Conservation (phyloP, 2,797 vertebrate species). For the Enteromius viviparus region DNA sequence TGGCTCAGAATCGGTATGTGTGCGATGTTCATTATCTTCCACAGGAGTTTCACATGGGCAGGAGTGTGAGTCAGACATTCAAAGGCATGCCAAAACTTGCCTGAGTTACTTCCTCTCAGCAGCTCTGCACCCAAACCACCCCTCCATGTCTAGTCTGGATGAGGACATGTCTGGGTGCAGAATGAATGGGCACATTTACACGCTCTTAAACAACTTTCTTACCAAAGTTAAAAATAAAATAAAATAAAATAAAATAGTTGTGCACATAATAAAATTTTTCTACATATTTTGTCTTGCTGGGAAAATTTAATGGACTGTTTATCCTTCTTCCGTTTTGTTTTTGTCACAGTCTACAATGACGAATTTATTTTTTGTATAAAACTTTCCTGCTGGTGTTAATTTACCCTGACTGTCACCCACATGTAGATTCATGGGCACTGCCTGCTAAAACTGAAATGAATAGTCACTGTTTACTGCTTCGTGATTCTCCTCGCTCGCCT, state of each 20-base stretch:
- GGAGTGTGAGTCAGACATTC: slow-evolving; percentile 24
- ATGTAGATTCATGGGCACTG: slow-evolving; percentile 14
- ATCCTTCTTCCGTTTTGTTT: not conserved
- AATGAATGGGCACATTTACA: not conserved
- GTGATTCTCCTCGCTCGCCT: slow-evolving; percentile 10
- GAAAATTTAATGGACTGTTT: not conserved
- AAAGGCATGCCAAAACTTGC: slow-evolving; percentile 25
- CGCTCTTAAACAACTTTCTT: not conserved
- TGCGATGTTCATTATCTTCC: slow-evolving; percentile 22
- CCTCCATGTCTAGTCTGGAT: slow-evolving; percentile 4
- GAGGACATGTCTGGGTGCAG: slow-evolving; percentile 18
- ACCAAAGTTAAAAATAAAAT: not conserved
- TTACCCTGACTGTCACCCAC: not conserved
- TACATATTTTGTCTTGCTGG: not conserved
- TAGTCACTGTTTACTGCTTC: not conserved
- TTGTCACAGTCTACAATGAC: not conserved
- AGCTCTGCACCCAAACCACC: not conserved
- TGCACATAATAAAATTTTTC: not conserved
- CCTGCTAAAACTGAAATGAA: slow-evolving; percentile 13
- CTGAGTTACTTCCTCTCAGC: slow-evolving; percentile 5
- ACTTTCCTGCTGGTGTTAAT: not conserved
- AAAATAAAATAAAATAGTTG: not conserved
- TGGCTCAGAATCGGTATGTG: not conserved
- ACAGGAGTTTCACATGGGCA: slow-evolving; percentile 15
- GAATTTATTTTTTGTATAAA: not conserved